Evolutionary conservation across 1,140 invertebrate species (phyloP).

Genomic region (Drosophila kepulauana): DNA sequence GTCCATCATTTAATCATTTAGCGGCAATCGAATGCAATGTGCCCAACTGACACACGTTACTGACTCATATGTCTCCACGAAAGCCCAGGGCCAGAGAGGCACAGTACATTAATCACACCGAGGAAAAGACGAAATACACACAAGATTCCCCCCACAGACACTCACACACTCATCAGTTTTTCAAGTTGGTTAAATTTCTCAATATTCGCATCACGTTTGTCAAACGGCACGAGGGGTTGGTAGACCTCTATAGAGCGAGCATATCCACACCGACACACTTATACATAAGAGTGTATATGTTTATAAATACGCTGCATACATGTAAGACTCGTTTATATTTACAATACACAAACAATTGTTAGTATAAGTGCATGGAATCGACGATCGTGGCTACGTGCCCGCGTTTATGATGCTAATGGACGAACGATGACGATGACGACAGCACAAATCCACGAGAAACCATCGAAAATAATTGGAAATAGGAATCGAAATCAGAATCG

Average conservation of each 20-base stretch:
- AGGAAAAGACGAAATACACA: conserved; percentile 22
- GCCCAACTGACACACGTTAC: too few relatives aligned
- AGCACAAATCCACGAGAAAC: conserved; percentile 21
- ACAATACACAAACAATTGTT: not conserved
- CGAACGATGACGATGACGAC: conserved; percentile 50
- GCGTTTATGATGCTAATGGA: conserved; percentile 68
- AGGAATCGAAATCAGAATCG: conserved; percentile 15
- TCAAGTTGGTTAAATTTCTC: conserved; percentile 59
- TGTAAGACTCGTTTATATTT: not conserved
- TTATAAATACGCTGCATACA: not conserved
- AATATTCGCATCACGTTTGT: conserved; percentile 72
- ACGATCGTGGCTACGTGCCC: conserved; percentile 72
- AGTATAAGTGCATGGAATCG: conserved; percentile 47
- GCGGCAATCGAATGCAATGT: conserved; percentile 65
- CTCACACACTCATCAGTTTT: conserved; percentile 19
- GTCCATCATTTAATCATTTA: conserved; percentile 77
- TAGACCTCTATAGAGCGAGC: conserved; percentile 8
- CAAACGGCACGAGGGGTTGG: conserved; percentile 39
- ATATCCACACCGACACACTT: conserved; percentile 3
- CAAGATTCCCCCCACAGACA: conserved; percentile 12
- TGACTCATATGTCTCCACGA: conserved; percentile 48
- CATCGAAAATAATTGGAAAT: conserved; percentile 40
- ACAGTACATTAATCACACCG: conserved; percentile 66
- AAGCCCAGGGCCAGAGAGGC: conserved; percentile 30
- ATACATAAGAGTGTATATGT: not conserved